Evolutionary conservation across 2,888 invertebrate species (phyloP).

Genomic region (Pelosia muscerda): DNA sequence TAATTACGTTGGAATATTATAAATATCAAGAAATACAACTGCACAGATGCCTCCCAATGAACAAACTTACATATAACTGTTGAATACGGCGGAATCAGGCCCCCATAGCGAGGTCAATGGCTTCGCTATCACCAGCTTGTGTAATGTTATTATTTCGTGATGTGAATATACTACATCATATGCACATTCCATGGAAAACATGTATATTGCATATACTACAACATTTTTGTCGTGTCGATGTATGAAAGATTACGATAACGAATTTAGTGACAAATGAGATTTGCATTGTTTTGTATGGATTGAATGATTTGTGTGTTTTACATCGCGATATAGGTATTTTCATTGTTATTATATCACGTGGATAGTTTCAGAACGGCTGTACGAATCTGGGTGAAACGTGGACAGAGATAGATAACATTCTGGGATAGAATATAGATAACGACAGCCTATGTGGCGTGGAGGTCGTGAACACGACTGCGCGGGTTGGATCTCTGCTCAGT

Average conservation of each 20-base stretch:
- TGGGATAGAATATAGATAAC: no score
- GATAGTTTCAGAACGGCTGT: no score
- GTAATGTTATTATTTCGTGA: slow-evolving; percentile 52
- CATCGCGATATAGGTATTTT: neutral
- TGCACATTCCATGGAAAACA: slow-evolving; percentile 17
- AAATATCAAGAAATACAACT: neutral
- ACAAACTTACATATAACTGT: neutral
- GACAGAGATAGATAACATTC: no score
- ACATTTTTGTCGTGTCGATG: neutral
- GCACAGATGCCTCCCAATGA: neutral
- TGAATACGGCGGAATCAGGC: slow-evolving; percentile 25
- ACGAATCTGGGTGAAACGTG: no score
- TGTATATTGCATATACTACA: neutral
- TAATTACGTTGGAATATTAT: neutral
- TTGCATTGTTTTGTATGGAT: neutral
- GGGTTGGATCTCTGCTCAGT: no score
- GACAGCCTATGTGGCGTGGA: no score
- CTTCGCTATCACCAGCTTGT: slow-evolving; percentile 51
- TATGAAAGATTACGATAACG: neutral
- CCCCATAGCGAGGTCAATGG: slow-evolving; percentile 42
- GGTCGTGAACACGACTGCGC: no score
- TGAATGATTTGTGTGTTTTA: neutral
- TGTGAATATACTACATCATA: slow-evolving; percentile 34
- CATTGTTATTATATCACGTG: neutral
- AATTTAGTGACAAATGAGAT: neutral